Evolutionary conservation across 2,113 vertebrate species (phyloP).

Genomic region (Panthera tigris): DNA sequence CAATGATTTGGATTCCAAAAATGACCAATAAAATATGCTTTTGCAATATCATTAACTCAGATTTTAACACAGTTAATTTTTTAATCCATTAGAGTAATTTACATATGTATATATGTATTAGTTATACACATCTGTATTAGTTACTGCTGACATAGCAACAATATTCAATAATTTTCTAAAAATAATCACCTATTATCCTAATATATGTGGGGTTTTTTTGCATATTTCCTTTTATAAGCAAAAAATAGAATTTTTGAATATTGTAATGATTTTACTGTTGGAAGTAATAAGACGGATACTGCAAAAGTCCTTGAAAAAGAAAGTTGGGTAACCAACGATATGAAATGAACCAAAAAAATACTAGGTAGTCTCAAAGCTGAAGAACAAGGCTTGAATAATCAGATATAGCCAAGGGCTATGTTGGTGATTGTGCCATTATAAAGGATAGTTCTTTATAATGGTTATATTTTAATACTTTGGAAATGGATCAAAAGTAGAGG

Average conservation of each 20-base stretch:
- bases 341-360: not conserved
- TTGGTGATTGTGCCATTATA: slow-evolving; percentile 11
- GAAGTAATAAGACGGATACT: slow-evolving; percentile 11
- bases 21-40: not conserved
- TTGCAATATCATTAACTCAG: not conserved
- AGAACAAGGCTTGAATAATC: slow-evolving; percentile 4
- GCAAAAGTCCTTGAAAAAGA: slow-evolving; percentile 17
- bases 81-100: not conserved
- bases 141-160: not conserved
- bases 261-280: slow-evolving; percentile 37
- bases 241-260: slow-evolving; percentile 17
- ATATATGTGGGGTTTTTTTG: not conserved
- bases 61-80: slow-evolving; percentile 1
- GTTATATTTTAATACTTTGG: slow-evolving; percentile 67
- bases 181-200: not conserved
- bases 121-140: not conserved
- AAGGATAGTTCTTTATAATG: slow-evolving; percentile 52
- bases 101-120: not conserved
- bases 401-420: slow-evolving; percentile 54
- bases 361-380: slow-evolving; percentile 31
- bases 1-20: not conserved
- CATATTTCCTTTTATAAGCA: slow-evolving; percentile 7
- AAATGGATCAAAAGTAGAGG: slow-evolving; percentile 70
- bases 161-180: slow-evolving; percentile 31
- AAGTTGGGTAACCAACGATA: not conserved